Evolutionary conservation across 1,140 invertebrate genomes (phyloP).

Genomic region (Oryzaephilus surinamensis): DNA sequence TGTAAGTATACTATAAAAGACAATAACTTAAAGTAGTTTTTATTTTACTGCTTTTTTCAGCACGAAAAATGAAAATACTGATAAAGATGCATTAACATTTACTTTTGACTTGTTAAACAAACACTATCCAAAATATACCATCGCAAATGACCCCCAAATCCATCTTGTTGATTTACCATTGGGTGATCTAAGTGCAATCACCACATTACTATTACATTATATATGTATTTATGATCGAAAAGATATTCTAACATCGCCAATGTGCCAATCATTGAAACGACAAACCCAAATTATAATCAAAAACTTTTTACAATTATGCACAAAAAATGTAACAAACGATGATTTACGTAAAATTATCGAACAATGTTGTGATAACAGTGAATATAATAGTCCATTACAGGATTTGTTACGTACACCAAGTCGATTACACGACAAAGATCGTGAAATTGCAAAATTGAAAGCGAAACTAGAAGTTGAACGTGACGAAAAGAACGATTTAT

Average conservation of each 20-base stretch:
- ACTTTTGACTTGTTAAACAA: slow-evolving; percentile 21
- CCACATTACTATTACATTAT: slow-evolving; percentile 30
- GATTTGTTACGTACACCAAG: slow-evolving; percentile 27
- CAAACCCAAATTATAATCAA: slow-evolving; percentile 26
- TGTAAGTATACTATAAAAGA: slow-evolving; percentile 23
- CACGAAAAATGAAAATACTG: slow-evolving; percentile 10
- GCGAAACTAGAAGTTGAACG: slow-evolving; percentile 25
- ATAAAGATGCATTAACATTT: slow-evolving; percentile 16
- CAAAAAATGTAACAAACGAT: slow-evolving; percentile 19
- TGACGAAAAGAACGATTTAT: slow-evolving; percentile 27
- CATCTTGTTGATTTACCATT: slow-evolving; percentile 19
- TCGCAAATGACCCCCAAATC: slow-evolving; percentile 17
- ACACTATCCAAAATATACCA: slow-evolving; percentile 23
- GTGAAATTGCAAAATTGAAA: slow-evolving; percentile 21
- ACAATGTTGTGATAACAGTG: too few species aligned
- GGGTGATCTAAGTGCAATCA: slow-evolving; percentile 20
- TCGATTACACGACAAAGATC: slow-evolving; percentile 22
- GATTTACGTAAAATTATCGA: too few species aligned
- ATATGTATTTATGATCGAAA: slow-evolving; percentile 27
- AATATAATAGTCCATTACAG: slow-evolving; percentile 27
- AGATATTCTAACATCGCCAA: slow-evolving; percentile 23
- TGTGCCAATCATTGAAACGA: slow-evolving; percentile 23
- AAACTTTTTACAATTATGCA: slow-evolving; percentile 25
- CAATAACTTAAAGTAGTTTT: slow-evolving; percentile 5
- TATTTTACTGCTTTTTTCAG: slow-evolving; percentile 8